Evolutionary conservation across 2,113 vertebrate genomes (phyloP).

Genomic region (Sturnira hondurensis): DNA sequence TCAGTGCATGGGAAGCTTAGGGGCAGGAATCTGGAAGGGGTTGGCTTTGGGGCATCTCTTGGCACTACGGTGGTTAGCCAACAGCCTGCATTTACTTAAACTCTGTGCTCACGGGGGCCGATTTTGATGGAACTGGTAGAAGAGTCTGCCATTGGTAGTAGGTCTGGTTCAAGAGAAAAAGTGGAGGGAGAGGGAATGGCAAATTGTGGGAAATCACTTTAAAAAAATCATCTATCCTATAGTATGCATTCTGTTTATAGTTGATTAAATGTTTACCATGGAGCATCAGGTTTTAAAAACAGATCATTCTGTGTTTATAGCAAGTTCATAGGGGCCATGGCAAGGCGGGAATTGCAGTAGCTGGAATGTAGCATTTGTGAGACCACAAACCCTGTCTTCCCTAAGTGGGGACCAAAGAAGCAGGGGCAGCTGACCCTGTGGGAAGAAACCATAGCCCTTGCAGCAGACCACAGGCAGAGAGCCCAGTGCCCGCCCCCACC

Average conservation of each 20-base stretch:
- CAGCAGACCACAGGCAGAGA: background rate
- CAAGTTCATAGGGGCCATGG: background rate
- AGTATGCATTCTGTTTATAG: background rate
- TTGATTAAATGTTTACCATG: background rate
- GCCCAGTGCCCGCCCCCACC: background rate
- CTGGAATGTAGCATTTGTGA: background rate
- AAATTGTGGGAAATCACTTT: background rate
- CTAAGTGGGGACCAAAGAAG: background rate
- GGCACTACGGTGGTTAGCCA: no score
- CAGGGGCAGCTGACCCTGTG: background rate
- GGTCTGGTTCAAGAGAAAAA: background rate
- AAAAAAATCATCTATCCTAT: background rate
- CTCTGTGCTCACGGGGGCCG: background rate
- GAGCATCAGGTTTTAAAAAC: background rate
- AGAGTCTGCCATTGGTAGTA: background rate
- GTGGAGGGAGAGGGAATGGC: background rate
- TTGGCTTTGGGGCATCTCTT: background rate
- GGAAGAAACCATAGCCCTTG: background rate
- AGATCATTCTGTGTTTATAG: background rate
- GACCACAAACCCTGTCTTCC: background rate
- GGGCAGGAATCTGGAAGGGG: background rate
- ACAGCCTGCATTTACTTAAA: background rate
- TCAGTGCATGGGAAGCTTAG: background rate
- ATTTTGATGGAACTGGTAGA: background rate
- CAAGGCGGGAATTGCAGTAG: background rate